Percentiles rank a stretch among this genome's conserved stretches.
Evolutionary conservation across 92 coral and sea anemone species (phyloP).

Genomic region (Porites lobata): DNA sequence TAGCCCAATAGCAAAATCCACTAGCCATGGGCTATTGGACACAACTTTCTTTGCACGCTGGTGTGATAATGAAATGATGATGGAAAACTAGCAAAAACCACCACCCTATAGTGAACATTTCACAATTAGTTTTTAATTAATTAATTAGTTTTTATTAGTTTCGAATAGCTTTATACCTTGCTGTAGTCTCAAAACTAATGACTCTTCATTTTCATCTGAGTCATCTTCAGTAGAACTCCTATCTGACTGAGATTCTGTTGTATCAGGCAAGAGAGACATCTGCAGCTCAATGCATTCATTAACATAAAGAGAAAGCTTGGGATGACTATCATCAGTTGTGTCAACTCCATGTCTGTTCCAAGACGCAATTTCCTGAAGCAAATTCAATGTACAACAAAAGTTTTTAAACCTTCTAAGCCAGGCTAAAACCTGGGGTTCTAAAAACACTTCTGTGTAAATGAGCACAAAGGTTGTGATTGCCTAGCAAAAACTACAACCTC

Average conservation of each 20-base stretch:
- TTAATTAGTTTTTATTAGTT: neutral
- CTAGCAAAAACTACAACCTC: too few species aligned
- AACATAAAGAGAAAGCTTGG: slow-evolving; percentile 73
- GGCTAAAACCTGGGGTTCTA: too few species aligned
- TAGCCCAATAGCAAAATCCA: too few species aligned
- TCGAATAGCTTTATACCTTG: slow-evolving; percentile 42
- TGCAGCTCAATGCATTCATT: slow-evolving; percentile 95
- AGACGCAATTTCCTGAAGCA: slow-evolving; percentile 12
- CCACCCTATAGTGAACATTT: neutral
- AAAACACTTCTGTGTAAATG: too few species aligned
- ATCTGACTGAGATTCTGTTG: slow-evolving; percentile 55
- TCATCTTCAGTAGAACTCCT: slow-evolving; percentile 58
- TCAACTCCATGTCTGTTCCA: slow-evolving; percentile 25
- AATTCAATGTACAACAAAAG: too few species aligned
- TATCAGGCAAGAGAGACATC: slow-evolving; percentile 64
- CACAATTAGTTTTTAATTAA: neutral
- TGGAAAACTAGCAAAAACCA: too few species aligned
- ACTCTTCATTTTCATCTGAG: slow-evolving; percentile 73
- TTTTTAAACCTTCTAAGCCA: too few species aligned
- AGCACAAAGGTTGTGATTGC: too few species aligned
- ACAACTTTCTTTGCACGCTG: too few species aligned
- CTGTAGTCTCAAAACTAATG: slow-evolving; percentile 72
- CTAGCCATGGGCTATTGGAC: too few species aligned
- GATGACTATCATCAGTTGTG: neutral
- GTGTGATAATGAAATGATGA: too few species aligned